These are phyloP conservation scores for Microplitis mediator DNA, from an alignment of 1,140 invertebrate species.

Conservation along the genomic window DNA sequence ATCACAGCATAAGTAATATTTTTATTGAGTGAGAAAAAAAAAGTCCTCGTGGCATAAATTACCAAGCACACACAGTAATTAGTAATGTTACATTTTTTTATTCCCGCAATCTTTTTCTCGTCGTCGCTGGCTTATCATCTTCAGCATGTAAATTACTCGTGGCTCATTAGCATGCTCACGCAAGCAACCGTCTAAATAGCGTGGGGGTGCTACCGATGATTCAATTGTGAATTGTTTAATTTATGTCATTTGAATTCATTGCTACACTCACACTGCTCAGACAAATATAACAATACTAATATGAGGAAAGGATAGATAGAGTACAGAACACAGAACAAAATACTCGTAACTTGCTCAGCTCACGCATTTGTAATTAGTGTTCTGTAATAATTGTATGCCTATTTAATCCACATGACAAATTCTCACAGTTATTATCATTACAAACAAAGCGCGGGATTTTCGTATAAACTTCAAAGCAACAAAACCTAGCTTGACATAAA, in stretches of 20 bases:
- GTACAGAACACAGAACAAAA: neutral
- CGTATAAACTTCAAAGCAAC: no score
- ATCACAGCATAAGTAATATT: neutral
- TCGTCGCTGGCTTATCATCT: slow-evolving; percentile 5
- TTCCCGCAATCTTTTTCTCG: neutral
- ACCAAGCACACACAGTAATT: slow-evolving; percentile 3
- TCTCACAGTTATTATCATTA: slow-evolving; percentile 1
- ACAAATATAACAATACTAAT: neutral
- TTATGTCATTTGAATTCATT: slow-evolving; percentile 12
- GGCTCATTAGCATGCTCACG: slow-evolving; percentile 13
- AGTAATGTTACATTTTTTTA: neutral
- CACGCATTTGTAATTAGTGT: slow-evolving; percentile 11
- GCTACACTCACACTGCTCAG: neutral
- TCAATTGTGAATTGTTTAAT: slow-evolving; percentile 6
- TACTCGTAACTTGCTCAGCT: neutral
- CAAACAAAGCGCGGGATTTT: neutral
- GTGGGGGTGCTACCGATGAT: neutral
- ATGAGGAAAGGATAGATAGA: no score
- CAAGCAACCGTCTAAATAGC: neutral
- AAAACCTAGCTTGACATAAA: no score
- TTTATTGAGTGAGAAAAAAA: no score
- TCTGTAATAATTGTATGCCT: slow-evolving; percentile 8
- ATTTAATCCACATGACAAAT: slow-evolving; percentile 7
- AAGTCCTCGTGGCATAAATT: neutral
- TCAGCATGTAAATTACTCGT: slow-evolving; percentile 10